phyloP scores from a whole-genome alignment of 2,888 invertebrate species.

The Meta bourneti region DNA sequence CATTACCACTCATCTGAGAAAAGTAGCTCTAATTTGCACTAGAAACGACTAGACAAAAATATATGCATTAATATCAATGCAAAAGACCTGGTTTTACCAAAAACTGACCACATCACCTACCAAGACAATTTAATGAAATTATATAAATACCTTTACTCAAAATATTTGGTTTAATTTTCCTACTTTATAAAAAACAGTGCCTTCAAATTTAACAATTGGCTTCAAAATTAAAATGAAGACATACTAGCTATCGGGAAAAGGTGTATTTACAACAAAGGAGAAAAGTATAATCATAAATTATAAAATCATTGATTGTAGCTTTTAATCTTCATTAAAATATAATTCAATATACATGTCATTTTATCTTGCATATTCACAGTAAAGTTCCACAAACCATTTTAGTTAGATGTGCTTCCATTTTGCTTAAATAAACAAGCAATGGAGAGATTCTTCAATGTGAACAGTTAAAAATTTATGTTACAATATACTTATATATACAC shows the following conservation, averaged over 20 bases:
- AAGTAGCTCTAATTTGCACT: background rate
- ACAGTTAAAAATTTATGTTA: background rate
- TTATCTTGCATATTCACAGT: background rate
- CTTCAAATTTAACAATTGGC: no score
- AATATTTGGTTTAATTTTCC: background rate
- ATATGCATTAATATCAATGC: conserved; percentile 19
- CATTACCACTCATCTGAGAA: background rate
- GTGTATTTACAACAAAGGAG: no score
- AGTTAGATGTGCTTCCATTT: background rate
- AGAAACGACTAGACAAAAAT: conserved; percentile 43
- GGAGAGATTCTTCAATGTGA: background rate
- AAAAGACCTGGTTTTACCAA: conserved; percentile 20
- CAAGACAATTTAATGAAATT: background rate
- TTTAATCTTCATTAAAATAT: no score
- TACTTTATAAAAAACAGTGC: no score
- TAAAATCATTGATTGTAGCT: no score
- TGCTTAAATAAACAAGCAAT: background rate
- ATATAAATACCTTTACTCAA: background rate
- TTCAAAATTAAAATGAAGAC: background rate
- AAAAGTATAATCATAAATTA: no score
- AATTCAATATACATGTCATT: background rate
- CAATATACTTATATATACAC: background rate
- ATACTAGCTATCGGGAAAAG: background rate
- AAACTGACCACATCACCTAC: background rate
- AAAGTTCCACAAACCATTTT: background rate